These are phyloP conservation scores for Scylla paramamosain DNA, from an alignment of 1,140 invertebrate species.

Conservation along the genomic window DNA sequence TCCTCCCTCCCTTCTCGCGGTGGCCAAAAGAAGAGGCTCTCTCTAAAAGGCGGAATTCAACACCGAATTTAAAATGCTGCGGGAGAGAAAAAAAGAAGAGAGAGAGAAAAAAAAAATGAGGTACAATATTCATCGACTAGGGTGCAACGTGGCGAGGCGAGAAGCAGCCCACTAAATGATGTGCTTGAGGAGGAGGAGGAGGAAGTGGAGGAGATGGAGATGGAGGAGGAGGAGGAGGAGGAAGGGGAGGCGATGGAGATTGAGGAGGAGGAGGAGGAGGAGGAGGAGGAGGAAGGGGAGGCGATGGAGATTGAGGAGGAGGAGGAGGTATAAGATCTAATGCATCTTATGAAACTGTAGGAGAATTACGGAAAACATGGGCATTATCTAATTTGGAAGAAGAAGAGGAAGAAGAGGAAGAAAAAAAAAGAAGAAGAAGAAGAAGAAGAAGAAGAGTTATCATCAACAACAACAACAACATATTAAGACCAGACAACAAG, in stretches of 20 bases:
- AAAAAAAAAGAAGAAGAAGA: too few relatives aligned
- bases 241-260: neutral
- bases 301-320: neutral
- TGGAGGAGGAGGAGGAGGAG: neutral
- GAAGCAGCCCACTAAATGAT: neutral
- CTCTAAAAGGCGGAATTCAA: constrained; percentile 1
- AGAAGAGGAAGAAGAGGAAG: too few relatives aligned
- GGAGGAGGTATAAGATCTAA: neutral
- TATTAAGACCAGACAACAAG: too few relatives aligned
- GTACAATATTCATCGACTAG: too few relatives aligned
- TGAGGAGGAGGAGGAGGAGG: neutral
- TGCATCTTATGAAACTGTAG: too few relatives aligned
- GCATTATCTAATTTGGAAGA: too few relatives aligned
- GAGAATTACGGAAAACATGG: too few relatives aligned
- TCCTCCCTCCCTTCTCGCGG: neutral
- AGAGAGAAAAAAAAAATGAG: neutral
- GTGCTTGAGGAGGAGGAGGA: neutral
- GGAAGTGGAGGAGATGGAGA: neutral
- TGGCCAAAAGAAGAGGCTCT: neutral
- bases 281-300: too few relatives aligned
- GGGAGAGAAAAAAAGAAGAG: neutral
- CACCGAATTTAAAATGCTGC: neutral
- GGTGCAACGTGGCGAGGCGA: too few relatives aligned
- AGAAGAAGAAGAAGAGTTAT: too few relatives aligned
- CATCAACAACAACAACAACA: too few relatives aligned